A percentile compares a stretch with the other conserved stretches of the same genome.
Conservation (phyloP, 2,888 invertebrate species). For the Vesta saturnalis region DNA sequence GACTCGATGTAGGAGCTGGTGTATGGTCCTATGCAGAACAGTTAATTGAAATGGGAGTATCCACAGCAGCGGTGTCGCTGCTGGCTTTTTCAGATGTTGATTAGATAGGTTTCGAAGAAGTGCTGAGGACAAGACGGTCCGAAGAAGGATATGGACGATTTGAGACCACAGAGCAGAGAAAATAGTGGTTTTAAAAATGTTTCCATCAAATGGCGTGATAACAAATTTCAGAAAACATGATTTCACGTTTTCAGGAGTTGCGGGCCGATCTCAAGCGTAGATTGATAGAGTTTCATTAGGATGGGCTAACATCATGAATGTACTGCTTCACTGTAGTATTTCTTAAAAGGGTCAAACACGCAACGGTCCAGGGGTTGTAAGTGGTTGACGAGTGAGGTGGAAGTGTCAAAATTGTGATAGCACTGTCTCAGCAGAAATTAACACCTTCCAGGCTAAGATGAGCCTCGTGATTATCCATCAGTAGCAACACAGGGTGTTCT, state of each 20-base stretch:
- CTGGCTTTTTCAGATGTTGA: neutral
- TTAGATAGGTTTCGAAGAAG: neutral
- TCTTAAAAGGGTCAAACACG: slow-evolving; percentile 39
- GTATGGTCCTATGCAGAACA: neutral
- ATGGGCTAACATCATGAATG: slow-evolving; percentile 30
- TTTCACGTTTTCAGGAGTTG: slow-evolving; percentile 22
- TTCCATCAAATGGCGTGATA: slow-evolving; percentile 18
- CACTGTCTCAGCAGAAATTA: too few relatives aligned
- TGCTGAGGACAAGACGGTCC: neutral
- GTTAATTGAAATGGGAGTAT: neutral
- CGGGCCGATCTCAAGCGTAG: slow-evolving; percentile 17
- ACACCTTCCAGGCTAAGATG: too few relatives aligned
- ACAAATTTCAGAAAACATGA: slow-evolving; percentile 35
- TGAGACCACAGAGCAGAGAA: slow-evolving; percentile 22
- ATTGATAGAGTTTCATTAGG: slow-evolving; percentile 40
- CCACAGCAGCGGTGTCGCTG: neutral
- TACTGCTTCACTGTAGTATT: slow-evolving; percentile 16
- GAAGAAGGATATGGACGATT: slow-evolving; percentile 8
- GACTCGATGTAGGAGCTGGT: neutral
- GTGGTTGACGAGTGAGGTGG: slow-evolving; percentile 2
- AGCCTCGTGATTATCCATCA: slow-evolving; percentile 44
- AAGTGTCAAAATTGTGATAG: slow-evolving; percentile 1
- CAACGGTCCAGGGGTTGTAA: slow-evolving; percentile 18
- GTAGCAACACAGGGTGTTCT: slow-evolving; percentile 38
- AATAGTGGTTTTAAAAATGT: slow-evolving; percentile 6